Conservation (phyloP, 2,113 vertebrate genomes). For the Paraplagusia blochii region DNA sequence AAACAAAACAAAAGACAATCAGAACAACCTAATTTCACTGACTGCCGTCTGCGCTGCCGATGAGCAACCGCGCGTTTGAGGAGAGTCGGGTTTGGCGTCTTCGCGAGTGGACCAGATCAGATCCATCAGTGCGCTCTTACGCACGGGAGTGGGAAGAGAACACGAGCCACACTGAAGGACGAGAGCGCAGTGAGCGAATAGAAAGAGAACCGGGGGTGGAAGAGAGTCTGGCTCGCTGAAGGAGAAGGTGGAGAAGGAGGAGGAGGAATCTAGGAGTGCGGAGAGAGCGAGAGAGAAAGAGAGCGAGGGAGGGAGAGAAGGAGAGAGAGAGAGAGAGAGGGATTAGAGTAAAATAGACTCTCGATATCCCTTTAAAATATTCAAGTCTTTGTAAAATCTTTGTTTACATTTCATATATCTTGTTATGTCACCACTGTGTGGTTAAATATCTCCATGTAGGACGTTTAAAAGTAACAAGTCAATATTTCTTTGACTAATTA, state of each 20-base stretch:
- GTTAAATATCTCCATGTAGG: too few relatives aligned
- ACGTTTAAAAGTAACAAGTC: too few relatives aligned
- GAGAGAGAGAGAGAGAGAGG: constrained; percentile 23
- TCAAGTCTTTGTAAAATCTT: too few relatives aligned
- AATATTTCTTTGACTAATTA: too few relatives aligned
- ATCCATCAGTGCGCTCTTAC: constrained; percentile 70
- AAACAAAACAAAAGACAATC: too few relatives aligned
- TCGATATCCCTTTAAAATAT: background rate
- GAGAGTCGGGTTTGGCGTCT: constrained; percentile 29
- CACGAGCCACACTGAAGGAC: constrained; percentile 54
- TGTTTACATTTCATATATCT: too few relatives aligned
- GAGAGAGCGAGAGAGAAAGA: constrained; percentile 41
- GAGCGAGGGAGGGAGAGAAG: constrained; percentile 41
- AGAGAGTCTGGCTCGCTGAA: constrained; percentile 61
- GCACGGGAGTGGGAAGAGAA: constrained; percentile 61
- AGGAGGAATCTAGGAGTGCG: background rate
- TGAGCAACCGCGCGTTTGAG: constrained; percentile 33
- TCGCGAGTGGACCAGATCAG: constrained; percentile 46
- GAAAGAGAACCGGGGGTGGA: constrained; percentile 60
- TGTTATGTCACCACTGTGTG: too few relatives aligned
- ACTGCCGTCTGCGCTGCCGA: constrained; percentile 7
- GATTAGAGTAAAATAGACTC: constrained; percentile 20
- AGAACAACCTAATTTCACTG: background rate
- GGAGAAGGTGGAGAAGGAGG: constrained; percentile 52
- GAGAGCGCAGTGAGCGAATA: constrained; percentile 69